These are phyloP conservation scores for Eupeodes latifasciatus DNA, from an alignment of 2,888 invertebrate genomes.

Conservation along the genomic window DNA sequence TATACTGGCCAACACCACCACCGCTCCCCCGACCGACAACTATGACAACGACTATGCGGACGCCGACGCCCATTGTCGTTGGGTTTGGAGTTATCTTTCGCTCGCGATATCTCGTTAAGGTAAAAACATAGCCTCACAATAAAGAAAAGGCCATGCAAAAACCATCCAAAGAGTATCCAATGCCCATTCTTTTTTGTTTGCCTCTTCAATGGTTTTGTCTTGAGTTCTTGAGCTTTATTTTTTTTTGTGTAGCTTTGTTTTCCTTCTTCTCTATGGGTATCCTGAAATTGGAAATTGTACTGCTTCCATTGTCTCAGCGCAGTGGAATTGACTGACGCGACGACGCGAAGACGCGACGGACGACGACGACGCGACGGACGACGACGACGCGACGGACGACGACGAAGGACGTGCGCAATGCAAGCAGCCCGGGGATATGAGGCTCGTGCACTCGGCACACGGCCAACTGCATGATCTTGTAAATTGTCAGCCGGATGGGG, in stretches of 20 bases:
- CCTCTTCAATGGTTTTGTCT: constrained; percentile 31
- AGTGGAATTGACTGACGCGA: not conserved
- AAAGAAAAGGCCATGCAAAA: constrained; percentile 37
- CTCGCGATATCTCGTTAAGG: constrained; percentile 63
- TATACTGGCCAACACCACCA: not conserved
- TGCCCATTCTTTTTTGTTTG: constrained; percentile 29
- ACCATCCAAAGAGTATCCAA: constrained; percentile 49
- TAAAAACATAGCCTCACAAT: constrained; percentile 31
- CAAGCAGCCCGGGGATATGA: constrained; percentile 66
- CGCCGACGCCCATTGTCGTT: constrained; percentile 69
- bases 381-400: constrained; percentile 6
- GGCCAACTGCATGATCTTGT: constrained; percentile 76
- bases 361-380: not conserved
- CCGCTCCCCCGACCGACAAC: not conserved
- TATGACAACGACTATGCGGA: constrained; percentile 7
- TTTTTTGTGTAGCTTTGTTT: not conserved
- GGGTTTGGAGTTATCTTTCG: constrained; percentile 32
- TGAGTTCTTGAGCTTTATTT: not conserved
- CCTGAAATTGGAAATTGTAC: constrained; percentile 72
- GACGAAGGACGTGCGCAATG: constrained; percentile 40
- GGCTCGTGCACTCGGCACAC: constrained; percentile 76
- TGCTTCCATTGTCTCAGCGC: constrained; percentile 71
- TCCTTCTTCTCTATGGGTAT: constrained; percentile 41
- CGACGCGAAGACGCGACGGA: too few species aligned
- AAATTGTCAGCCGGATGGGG: constrained; percentile 70